These are phyloP conservation scores for Limanda limanda DNA, from an alignment of 2,113 vertebrate species.

Conservation along the genomic window DNA sequence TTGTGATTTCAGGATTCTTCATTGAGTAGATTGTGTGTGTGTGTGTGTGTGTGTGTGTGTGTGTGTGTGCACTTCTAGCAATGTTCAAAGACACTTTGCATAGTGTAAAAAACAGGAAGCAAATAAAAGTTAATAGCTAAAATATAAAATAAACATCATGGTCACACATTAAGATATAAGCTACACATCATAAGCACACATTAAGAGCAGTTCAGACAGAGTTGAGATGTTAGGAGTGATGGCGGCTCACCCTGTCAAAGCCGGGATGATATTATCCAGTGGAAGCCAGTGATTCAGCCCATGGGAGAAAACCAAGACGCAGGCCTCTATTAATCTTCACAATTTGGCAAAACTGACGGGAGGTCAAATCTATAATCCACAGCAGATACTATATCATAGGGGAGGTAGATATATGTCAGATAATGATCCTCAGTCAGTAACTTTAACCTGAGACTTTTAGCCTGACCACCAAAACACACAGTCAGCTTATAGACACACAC, in stretches of 20 bases:
- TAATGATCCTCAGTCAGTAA: slow-evolving; percentile 59
- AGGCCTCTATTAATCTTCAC: slow-evolving; percentile 61
- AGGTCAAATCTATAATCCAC: slow-evolving; percentile 72
- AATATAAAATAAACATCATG: too few relatives aligned
- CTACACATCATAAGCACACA: too few relatives aligned
- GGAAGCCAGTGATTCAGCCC: slow-evolving; percentile 49
- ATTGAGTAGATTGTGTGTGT: too few relatives aligned
- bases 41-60: not conserved
- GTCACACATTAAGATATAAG: too few relatives aligned
- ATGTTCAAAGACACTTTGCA: not conserved
- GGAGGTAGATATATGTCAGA: slow-evolving; percentile 62
- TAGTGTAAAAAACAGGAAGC: not conserved
- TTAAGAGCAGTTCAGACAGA: too few relatives aligned
- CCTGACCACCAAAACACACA: slow-evolving; percentile 32
- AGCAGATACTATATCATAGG: slow-evolving; percentile 68
- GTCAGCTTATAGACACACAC: slow-evolving; percentile 10
- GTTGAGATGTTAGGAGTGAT: too few relatives aligned
- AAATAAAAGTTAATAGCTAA: too few relatives aligned
- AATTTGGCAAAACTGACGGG: slow-evolving; percentile 55
- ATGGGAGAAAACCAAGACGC: slow-evolving; percentile 49
- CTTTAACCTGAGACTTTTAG: slow-evolving; percentile 51
- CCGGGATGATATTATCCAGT: slow-evolving; percentile 62
- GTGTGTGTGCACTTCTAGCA: not conserved
- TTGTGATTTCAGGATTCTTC: not conserved
- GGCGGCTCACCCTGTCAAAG: slow-evolving; percentile 55